Evolutionary conservation across 2,888 invertebrate species (phyloP).

Genomic region (Lymantria dispar): DNA sequence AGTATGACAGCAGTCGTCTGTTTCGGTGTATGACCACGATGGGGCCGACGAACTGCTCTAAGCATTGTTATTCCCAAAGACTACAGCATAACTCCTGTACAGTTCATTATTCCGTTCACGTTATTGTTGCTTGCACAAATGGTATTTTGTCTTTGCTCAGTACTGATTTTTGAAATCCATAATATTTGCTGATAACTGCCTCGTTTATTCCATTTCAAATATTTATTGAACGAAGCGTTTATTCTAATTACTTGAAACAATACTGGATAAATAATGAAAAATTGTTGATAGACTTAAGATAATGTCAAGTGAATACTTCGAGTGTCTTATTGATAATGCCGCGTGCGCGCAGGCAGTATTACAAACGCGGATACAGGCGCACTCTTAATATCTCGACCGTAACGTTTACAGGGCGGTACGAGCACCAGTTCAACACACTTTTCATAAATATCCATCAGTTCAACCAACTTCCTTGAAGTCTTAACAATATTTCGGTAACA

Average conservation of each 20-base stretch:
- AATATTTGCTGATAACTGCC: conserved; percentile 1
- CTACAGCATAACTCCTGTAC: conserved; percentile 58
- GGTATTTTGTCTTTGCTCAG: conserved; percentile 54
- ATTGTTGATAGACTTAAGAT: background rate
- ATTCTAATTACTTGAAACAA: background rate
- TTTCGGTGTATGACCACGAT: conserved; percentile 59
- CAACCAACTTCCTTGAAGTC: background rate
- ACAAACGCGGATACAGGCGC: conserved; percentile 36
- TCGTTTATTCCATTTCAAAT: background rate
- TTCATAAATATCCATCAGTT: conserved; percentile 18
- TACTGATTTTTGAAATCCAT: conserved; percentile 29
- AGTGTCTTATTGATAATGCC: conserved; percentile 48
- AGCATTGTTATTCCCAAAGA: conserved; percentile 75
- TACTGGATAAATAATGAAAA: background rate
- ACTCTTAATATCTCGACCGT: conserved; percentile 66
- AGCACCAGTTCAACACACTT: conserved; percentile 56
- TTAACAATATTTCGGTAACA: background rate
- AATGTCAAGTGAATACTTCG: conserved; percentile 38
- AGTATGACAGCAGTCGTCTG: conserved; percentile 44
- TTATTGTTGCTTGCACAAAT: conserved; percentile 52
- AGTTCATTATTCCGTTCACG: conserved; percentile 70
- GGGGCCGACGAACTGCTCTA: conserved; percentile 70
- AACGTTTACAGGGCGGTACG: conserved; percentile 66
- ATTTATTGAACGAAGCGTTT: background rate
- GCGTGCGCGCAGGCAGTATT: conserved; percentile 26